Evolutionary conservation across 1,140 invertebrate species (phyloP).

Genomic region (Melipona quadrifasciata): DNA sequence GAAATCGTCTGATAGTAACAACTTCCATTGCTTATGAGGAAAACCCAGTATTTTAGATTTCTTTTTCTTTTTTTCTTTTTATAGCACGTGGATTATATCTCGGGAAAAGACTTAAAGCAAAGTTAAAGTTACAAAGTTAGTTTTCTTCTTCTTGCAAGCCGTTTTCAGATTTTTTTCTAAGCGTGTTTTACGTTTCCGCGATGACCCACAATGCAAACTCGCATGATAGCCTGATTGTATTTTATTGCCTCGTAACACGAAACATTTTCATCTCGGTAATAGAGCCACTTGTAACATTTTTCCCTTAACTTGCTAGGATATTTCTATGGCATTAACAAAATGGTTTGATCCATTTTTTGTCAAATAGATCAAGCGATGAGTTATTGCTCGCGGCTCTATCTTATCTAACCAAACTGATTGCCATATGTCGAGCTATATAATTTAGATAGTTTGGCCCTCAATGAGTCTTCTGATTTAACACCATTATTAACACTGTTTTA

Average conservation of each 20-base stretch:
- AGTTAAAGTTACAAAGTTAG: background rate
- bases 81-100: background rate
- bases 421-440: slow-evolving; percentile 8
- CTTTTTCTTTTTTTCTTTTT: background rate
- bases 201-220: background rate
- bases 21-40: too few species aligned
- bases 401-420: slow-evolving; percentile 19
- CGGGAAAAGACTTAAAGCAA: background rate
- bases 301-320: background rate
- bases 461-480: background rate
- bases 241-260: background rate
- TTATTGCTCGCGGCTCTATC: slow-evolving; percentile 1
- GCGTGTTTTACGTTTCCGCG: background rate
- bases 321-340: too few species aligned
- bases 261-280: too few species aligned
- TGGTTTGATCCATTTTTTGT: slow-evolving; percentile 1
- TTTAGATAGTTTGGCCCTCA: slow-evolving; percentile 1
- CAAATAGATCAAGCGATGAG: slow-evolving; percentile 27
- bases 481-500: background rate
- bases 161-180: background rate
- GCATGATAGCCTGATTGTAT: background rate
- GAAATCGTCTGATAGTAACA: too few species aligned
- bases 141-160: background rate
- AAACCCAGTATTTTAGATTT: background rate
- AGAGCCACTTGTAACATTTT: background rate